phyloP scores from a whole-genome alignment of 1,140 invertebrate genomes.

The Pseudomyrmex concolor region DNA sequence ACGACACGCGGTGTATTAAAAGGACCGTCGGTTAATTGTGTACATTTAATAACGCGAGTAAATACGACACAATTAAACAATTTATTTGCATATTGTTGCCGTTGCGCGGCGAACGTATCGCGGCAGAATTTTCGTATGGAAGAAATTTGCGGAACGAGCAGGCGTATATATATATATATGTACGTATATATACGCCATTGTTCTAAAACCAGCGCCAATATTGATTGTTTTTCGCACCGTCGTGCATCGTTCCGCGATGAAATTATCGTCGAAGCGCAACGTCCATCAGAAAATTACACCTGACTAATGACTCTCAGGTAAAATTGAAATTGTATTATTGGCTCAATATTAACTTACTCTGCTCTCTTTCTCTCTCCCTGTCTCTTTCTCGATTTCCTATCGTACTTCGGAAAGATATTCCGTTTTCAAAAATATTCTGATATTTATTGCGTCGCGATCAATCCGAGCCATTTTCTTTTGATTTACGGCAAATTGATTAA shows the following conservation, averaged over 20 bases:
- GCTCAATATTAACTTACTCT: background rate
- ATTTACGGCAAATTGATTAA: too few relatives aligned
- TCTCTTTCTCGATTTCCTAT: background rate
- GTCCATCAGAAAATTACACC: slow-evolving; percentile 1
- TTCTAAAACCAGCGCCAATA: slow-evolving; percentile 41
- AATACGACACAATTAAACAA: slow-evolving; percentile 44
- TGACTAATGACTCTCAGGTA: background rate
- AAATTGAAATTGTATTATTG: slow-evolving; percentile 1
- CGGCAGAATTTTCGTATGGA: background rate
- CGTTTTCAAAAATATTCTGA: background rate
- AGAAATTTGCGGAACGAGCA: slow-evolving; percentile 16
- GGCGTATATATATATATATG: too few relatives aligned
- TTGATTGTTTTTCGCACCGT: slow-evolving; percentile 34
- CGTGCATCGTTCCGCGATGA: background rate
- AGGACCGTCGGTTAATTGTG: slow-evolving; percentile 43
- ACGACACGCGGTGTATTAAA: slow-evolving; percentile 39
- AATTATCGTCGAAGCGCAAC: background rate
- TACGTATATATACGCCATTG: background rate
- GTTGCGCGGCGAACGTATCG: slow-evolving; percentile 12
- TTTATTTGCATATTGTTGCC: slow-evolving; percentile 43
- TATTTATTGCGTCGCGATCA: background rate
- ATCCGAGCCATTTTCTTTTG: too few relatives aligned
- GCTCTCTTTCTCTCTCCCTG: background rate
- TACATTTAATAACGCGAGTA: slow-evolving; percentile 50
- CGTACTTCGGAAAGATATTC: background rate